Conservation (phyloP, 2,888 invertebrate species). For the Linnaemya tessellans region DNA sequence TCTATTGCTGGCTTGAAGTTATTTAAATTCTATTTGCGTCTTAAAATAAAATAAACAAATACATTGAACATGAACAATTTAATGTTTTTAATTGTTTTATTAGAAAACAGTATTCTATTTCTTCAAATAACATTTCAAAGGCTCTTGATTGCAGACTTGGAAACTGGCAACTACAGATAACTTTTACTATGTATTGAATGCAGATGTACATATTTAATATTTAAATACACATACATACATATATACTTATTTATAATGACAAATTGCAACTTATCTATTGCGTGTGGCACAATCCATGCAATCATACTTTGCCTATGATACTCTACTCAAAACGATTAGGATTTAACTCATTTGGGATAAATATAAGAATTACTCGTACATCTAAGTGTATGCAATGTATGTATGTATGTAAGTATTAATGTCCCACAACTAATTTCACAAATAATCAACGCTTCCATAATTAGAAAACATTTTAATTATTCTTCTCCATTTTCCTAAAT, state of each 20-base stretch:
- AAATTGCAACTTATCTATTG: neutral
- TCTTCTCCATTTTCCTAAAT: constrained; percentile 2
- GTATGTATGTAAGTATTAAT: neutral
- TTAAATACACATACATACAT: neutral
- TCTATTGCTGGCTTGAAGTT: neutral
- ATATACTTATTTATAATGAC: neutral
- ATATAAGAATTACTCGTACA: neutral
- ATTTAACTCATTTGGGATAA: constrained; percentile 18
- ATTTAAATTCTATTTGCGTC: constrained; percentile 1
- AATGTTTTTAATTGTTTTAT: constrained; percentile 1
- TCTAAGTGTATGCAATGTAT: too few species aligned
- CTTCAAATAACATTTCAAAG: neutral
- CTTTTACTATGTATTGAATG: neutral
- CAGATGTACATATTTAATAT: too few species aligned
- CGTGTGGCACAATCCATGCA: neutral
- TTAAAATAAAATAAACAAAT: neutral
- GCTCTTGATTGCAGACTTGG: neutral
- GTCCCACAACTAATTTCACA: constrained; percentile 10
- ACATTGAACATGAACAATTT: neutral
- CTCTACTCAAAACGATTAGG: neutral
- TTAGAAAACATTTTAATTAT: constrained; percentile 33
- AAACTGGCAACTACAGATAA: neutral
- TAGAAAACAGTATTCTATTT: neutral
- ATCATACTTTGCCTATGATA: neutral
- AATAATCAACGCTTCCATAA: constrained; percentile 1